phyloP scores from a whole-genome alignment of 2,797 vertebrate genomes.

The Anisognathus igniventris region DNA sequence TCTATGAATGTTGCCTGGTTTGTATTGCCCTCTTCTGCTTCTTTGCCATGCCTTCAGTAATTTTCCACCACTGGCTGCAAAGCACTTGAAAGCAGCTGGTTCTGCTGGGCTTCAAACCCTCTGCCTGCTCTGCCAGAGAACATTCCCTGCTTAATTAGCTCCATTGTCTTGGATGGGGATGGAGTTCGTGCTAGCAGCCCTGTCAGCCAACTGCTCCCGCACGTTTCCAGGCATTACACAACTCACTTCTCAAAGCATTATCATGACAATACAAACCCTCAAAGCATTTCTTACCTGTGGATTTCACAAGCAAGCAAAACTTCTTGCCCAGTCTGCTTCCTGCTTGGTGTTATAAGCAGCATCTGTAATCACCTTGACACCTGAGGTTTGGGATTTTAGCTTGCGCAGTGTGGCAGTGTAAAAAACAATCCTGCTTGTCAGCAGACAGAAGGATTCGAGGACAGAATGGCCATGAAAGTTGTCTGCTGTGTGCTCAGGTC shows the following conservation, averaged over 20 bases:
- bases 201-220: neutral
- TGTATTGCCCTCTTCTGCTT: neutral
- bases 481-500: neutral
- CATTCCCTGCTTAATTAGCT: constrained; percentile 16
- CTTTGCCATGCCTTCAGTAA: neutral
- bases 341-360: neutral
- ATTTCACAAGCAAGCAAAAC: neutral
- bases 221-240: neutral
- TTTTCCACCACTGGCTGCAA: neutral
- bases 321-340: neutral
- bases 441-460: neutral
- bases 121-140: neutral
- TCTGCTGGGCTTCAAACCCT: neutral
- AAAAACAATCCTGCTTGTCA: neutral
- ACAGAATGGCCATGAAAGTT: neutral
- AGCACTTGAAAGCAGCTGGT: neutral
- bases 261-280: neutral
- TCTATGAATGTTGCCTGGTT: neutral
- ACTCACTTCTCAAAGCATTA: neutral
- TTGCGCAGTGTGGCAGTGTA: neutral
- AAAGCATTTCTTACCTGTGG: neutral
- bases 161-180: neutral
- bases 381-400: neutral
- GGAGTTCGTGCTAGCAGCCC: neutral
- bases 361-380: neutral